phyloP scores from a whole-genome alignment of 2,113 vertebrate species.

The Pogona vitticeps region DNA sequence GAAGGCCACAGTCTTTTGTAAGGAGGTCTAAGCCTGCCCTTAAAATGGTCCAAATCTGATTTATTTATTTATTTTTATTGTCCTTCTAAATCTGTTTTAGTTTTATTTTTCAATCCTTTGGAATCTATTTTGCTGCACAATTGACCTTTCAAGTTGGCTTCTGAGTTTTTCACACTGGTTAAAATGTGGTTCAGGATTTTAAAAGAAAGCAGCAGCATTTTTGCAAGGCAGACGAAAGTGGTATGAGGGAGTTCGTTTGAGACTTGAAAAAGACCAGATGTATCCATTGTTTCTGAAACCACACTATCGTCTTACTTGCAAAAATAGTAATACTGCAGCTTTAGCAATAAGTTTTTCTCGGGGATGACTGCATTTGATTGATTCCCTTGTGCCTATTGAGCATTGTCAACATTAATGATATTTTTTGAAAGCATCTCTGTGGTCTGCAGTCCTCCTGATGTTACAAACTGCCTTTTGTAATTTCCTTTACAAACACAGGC shows the following conservation, averaged over 20 bases:
- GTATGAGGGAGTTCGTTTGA: slow-evolving; percentile 52
- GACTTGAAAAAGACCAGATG: slow-evolving; percentile 56
- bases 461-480: slow-evolving; percentile 61
- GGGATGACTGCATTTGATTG: slow-evolving; percentile 76
- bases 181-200: slow-evolving; percentile 56
- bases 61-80: slow-evolving; percentile 39
- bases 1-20: slow-evolving; percentile 87
- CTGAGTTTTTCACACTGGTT: slow-evolving; percentile 66
- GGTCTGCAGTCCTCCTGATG: slow-evolving; percentile 59
- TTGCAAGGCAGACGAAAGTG: slow-evolving; percentile 65
- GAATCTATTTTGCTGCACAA: slow-evolving; percentile 70
- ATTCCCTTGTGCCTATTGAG: slow-evolving; percentile 78
- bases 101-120: slow-evolving; percentile 45
- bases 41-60: slow-evolving; percentile 68
- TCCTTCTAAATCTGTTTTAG: slow-evolving; percentile 63
- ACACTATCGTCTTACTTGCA: slow-evolving; percentile 67
- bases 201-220: slow-evolving; percentile 68
- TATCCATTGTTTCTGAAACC: slow-evolving; percentile 59
- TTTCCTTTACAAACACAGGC: slow-evolving; percentile 39
- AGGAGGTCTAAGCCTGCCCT: slow-evolving; percentile 87
- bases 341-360: slow-evolving; percentile 83
- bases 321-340: slow-evolving; percentile 75
- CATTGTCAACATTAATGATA: slow-evolving; percentile 70
- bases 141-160: slow-evolving; percentile 68
- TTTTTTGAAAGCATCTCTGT: slow-evolving; percentile 61